phyloP scores from a whole-genome alignment of 2,113 vertebrate species.

The Microcebus murinus region DNA sequence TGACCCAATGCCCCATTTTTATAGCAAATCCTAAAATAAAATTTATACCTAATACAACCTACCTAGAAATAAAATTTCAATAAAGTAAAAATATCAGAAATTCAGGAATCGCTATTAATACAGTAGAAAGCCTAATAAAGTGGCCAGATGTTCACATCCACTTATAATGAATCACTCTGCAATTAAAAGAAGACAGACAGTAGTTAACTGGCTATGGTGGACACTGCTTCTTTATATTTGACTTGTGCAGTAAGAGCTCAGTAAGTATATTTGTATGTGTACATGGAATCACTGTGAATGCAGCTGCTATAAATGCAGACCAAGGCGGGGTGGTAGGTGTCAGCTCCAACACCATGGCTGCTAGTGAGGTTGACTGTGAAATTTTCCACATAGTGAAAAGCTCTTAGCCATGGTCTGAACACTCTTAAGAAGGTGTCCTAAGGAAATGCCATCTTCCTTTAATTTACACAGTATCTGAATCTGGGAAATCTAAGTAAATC shows the following conservation, averaged over 20 bases:
- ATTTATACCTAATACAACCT: not conserved
- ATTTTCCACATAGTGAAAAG: not conserved
- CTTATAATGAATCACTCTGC: not conserved
- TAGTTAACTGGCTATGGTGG: not conserved
- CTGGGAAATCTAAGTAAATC: not conserved
- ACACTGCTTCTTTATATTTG: not conserved
- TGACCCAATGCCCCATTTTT: not conserved
- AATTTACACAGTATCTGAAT: not conserved
- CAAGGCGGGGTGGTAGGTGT: not conserved
- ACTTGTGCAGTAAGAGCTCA: not conserved
- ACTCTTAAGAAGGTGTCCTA: too few relatives aligned
- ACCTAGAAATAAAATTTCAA: conserved; percentile 17
- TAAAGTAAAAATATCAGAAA: conserved; percentile 30
- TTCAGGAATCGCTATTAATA: not conserved
- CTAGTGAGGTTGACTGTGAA: not conserved
- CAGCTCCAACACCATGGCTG: not conserved
- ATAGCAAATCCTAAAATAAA: conserved; percentile 49
- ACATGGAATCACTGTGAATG: not conserved
- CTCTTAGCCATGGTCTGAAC: not conserved
- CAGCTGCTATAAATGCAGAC: not conserved
- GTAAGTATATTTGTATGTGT: not conserved
- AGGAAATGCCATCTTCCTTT: not conserved
- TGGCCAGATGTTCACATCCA: not conserved
- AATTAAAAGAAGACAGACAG: not conserved
- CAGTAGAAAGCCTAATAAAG: not conserved